Conservation (phyloP, 2,113 vertebrate species). For the Clarias batrachus region DNA sequence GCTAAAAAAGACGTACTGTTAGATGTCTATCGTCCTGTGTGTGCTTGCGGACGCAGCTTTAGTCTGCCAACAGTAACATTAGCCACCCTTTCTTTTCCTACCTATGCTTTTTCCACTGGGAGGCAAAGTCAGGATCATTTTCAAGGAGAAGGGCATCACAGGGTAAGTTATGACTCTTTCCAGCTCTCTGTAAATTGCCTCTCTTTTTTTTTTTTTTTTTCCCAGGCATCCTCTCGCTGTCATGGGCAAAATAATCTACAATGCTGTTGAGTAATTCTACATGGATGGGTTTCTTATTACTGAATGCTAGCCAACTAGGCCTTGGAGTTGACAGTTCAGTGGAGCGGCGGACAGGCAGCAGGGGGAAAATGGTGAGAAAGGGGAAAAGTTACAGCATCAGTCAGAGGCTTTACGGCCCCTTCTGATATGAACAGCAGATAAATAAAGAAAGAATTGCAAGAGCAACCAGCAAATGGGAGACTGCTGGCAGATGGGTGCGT, state of each 20-base stretch:
- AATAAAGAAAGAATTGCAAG: conserved; percentile 50
- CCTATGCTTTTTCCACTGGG: conserved; percentile 31
- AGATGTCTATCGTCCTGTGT: conserved; percentile 70
- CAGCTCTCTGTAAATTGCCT: conserved; percentile 51
- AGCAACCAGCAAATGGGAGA: conserved; percentile 45
- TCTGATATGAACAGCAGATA: conserved; percentile 51
- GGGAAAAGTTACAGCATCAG: conserved; percentile 48
- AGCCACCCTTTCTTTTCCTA: conserved; percentile 21
- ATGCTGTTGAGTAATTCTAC: conserved; percentile 52
- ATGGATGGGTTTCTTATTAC: conserved; percentile 56
- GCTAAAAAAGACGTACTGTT: conserved; percentile 72
- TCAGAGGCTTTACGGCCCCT: conserved; percentile 47
- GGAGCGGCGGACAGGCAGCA: conserved; percentile 43
- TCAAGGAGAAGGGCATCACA: conserved; percentile 48
- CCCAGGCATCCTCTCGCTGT: conserved; percentile 36
- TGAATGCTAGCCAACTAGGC: conserved; percentile 48
- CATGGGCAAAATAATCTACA: conserved; percentile 52
- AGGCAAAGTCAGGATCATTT: conserved; percentile 41
- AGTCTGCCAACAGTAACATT: neutral
- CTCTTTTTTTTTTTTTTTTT: conserved; percentile 42
- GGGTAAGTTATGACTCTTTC: conserved; percentile 53
- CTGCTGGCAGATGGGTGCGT: conserved; percentile 40
- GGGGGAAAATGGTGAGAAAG: conserved; percentile 46
- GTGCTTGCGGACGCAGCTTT: neutral
- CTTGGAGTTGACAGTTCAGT: conserved; percentile 56